Conservation (phyloP, 2,888 invertebrate genomes). For the Hybos culiciformis region DNA sequence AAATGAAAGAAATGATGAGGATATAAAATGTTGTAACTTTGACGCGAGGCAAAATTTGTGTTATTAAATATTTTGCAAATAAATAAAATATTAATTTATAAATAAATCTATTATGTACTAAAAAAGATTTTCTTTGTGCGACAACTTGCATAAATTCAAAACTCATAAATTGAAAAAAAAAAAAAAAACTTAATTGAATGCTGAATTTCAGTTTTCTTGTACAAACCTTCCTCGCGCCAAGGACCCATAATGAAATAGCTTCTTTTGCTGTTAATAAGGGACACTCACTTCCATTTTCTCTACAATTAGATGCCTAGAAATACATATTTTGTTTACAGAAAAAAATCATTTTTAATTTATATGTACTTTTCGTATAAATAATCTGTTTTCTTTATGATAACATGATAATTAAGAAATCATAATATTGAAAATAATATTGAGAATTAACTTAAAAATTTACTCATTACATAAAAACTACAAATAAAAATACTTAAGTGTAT, state of each 20-base stretch:
- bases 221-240: conserved; percentile 80
- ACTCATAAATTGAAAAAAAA: too few species aligned
- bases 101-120: not conserved
- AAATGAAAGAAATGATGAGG: too few species aligned
- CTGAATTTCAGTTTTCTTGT: conserved; percentile 21
- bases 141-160: not conserved
- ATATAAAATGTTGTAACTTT: conserved; percentile 6
- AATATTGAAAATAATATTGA: too few species aligned
- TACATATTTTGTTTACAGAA: conserved; percentile 16
- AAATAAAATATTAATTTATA: not conserved
- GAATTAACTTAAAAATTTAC: too few species aligned
- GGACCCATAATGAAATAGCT: conserved; percentile 87
- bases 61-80: not conserved
- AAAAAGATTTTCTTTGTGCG: not conserved
- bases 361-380: too few species aligned
- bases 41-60: conserved; percentile 11
- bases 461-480: too few species aligned
- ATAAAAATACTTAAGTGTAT: too few species aligned
- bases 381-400: too few species aligned
- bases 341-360: too few species aligned
- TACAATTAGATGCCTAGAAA: conserved; percentile 37
- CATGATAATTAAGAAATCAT: too few species aligned
- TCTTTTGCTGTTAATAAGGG: conserved; percentile 84
- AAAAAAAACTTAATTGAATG: too few species aligned
- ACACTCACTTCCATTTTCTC: conserved; percentile 49